Base-by-base conservation (phyloP, 2,113 vertebrate genomes). In the Monarcha castaneiventris region DNA sequence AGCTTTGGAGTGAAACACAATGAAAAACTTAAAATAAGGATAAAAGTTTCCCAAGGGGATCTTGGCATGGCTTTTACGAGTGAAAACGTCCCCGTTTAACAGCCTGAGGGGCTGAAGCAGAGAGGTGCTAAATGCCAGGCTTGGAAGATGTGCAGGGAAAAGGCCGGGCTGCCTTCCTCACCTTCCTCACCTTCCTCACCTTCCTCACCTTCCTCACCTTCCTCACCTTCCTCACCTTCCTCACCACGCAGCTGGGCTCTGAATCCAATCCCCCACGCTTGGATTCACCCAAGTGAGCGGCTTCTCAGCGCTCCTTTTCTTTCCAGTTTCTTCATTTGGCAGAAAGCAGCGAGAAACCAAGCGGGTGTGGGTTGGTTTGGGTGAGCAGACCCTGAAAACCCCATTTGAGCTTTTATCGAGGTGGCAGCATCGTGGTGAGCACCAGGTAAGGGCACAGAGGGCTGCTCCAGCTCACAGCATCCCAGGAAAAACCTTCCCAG, bases 171-270 rank as follows among this genome's bases (percentile, higher is more conserved):
- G 41, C 58, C 30, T 63, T 62, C 63, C 62, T 64, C 44, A 1
- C 23, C 71, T 49, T 44, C 30, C 37, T 78, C 46, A 1, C 0
- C 7, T 37, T 37, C 37, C 37, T 64, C 44, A 1, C 23, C 71
- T 49, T 44, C 30, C 37, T 78, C 44, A 1, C 23, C 71, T 49
- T 44, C 30, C 37, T 78, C 46, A 1, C 0, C 7, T n/a, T n/a
- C n/a, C n/a, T n/a, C n/a, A n/a, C n/a, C n/a, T n/a, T n/a, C n/a
- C n/a, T 64, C 44, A 1, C 23, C 71, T 49, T 44, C 30, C 37
- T 78, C 46, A 1, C 0, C 7, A 0, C 17, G 27, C 21, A 5
- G 2, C 71, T 9, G 1, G 10, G 72, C 49, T 6, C 58, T 46
- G 22, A 37, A 46, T 21, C 48, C 22, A 9, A 5, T 41, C 17